phyloP scores from a whole-genome alignment of 1,140 invertebrate genomes.

The Prorops nasuta region DNA sequence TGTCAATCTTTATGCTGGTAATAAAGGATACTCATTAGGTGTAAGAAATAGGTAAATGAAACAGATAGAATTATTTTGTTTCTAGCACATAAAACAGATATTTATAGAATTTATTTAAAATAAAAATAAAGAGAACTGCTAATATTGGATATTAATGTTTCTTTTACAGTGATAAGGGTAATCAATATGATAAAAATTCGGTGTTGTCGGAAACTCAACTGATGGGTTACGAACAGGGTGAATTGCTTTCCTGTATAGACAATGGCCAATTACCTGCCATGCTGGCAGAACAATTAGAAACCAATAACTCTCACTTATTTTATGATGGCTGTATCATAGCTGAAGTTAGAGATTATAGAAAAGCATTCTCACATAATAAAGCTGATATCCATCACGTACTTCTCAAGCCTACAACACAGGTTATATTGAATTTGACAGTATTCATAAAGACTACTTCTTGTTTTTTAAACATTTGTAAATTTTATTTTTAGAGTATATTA shows the following conservation, averaged over 20 bases:
- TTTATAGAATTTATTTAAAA: too few relatives aligned
- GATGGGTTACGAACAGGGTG: slow-evolving; percentile 77
- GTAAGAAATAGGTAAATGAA: slow-evolving; percentile 60
- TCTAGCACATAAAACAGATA: too few relatives aligned
- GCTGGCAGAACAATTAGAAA: slow-evolving; percentile 79
- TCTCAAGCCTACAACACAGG: slow-evolving; percentile 83
- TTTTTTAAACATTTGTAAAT: not conserved
- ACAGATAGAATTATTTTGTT: too few relatives aligned
- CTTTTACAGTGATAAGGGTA: slow-evolving; percentile 44
- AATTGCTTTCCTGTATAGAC: slow-evolving; percentile 76
- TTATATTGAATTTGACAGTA: slow-evolving; percentile 39
- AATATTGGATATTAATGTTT: slow-evolving; percentile 5
- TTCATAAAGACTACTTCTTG: not conserved
- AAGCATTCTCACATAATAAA: slow-evolving; percentile 68
- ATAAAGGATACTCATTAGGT: slow-evolving; percentile 87
- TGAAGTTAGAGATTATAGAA: slow-evolving; percentile 85
- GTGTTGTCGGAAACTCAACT: slow-evolving; percentile 70
- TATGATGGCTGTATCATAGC: slow-evolving; percentile 90
- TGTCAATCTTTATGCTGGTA: slow-evolving; percentile 85
- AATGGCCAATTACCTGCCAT: slow-evolving; percentile 84
- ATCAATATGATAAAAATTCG: slow-evolving; percentile 59
- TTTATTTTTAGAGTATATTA: slow-evolving; percentile 64
- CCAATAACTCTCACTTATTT: slow-evolving; percentile 78
- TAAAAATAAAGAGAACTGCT: not conserved
- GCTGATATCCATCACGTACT: slow-evolving; percentile 83